Percentiles rank a stretch among this genome's conserved stretches.
Evolutionary conservation across 2,113 vertebrate species (phyloP).

Genomic region (Gallinago media): DNA sequence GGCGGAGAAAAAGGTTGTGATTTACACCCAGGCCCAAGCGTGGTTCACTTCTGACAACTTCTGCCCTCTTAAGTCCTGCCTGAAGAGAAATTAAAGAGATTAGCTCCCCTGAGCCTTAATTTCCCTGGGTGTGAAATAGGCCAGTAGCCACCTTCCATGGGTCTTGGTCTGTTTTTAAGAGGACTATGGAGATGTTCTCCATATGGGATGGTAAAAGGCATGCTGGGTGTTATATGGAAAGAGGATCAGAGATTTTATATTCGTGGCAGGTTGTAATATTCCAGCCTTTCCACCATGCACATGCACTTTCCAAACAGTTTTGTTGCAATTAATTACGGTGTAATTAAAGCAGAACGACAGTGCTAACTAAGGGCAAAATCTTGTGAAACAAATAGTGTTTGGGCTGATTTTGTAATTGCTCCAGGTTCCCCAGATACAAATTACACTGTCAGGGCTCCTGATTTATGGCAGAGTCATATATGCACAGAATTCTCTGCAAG

Average conservation of each 20-base stretch:
- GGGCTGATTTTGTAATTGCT: slow-evolving; percentile 54
- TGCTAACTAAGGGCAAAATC: slow-evolving; percentile 58
- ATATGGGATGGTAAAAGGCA: not conserved
- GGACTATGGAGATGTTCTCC: not conserved
- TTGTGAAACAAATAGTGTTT: slow-evolving; percentile 27
- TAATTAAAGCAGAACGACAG: slow-evolving; percentile 46
- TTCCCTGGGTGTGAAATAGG: not conserved
- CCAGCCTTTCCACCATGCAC: not conserved
- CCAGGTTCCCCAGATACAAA: not conserved
- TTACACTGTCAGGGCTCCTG: slow-evolving; percentile 21
- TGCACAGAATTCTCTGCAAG: not conserved
- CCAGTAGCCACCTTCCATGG: not conserved
- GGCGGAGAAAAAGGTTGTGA: not conserved
- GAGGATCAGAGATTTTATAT: not conserved
- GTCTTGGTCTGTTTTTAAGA: not conserved
- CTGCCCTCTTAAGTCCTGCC: not conserved
- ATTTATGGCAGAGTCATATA: not conserved
- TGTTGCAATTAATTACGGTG: slow-evolving; percentile 65
- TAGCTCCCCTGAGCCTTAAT: not conserved
- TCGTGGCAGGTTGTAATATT: not conserved
- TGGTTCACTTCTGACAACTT: not conserved
- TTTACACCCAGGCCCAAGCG: not conserved
- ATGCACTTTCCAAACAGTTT: slow-evolving; percentile 62
- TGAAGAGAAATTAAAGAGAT: not conserved
- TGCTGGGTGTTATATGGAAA: not conserved